Evolutionary conservation across 1,140 invertebrate genomes (phyloP).

Genomic region (Macrotrachela quadricornifera): DNA sequence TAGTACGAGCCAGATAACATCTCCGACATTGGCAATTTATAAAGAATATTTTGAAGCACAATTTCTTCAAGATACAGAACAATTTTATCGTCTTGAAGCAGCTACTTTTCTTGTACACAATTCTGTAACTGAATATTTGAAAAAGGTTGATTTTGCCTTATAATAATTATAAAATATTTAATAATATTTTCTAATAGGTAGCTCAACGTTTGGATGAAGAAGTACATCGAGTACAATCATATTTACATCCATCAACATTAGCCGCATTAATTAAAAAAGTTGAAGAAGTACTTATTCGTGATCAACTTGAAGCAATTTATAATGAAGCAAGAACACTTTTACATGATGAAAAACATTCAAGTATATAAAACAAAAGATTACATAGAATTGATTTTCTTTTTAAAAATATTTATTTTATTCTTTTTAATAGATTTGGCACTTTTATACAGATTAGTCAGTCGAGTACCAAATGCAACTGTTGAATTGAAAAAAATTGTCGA

Average conservation of each 20-base stretch:
- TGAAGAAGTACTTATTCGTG: constrained; percentile 32
- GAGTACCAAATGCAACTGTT: constrained; percentile 71
- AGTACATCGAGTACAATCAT: constrained; percentile 68
- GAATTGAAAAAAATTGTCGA: constrained; percentile 70
- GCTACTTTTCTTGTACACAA: constrained; percentile 79
- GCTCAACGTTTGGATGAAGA: constrained; percentile 63
- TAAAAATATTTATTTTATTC: not conserved
- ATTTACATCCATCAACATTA: constrained; percentile 73
- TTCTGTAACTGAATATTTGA: constrained; percentile 95
- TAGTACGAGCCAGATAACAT: constrained; percentile 14
- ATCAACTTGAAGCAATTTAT: constrained; percentile 83
- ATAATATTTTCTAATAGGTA: no score
- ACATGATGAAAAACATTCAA: constrained; percentile 71
- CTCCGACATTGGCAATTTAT: constrained; percentile 67
- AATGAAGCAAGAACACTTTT: constrained; percentile 75
- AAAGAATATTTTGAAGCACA: constrained; percentile 82
- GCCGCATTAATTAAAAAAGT: not conserved
- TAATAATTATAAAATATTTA: no score
- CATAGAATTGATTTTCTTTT: not conserved
- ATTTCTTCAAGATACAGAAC: constrained; percentile 81
- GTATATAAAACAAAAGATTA: constrained; percentile 13
- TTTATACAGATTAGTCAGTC: constrained; percentile 80
- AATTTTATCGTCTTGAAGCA: constrained; percentile 80
- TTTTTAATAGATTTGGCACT: constrained; percentile 53
- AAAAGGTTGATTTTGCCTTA: constrained; percentile 52